Evolutionary conservation across 2,888 invertebrate genomes (phyloP).

Genomic region (Metallyticus violacea): DNA sequence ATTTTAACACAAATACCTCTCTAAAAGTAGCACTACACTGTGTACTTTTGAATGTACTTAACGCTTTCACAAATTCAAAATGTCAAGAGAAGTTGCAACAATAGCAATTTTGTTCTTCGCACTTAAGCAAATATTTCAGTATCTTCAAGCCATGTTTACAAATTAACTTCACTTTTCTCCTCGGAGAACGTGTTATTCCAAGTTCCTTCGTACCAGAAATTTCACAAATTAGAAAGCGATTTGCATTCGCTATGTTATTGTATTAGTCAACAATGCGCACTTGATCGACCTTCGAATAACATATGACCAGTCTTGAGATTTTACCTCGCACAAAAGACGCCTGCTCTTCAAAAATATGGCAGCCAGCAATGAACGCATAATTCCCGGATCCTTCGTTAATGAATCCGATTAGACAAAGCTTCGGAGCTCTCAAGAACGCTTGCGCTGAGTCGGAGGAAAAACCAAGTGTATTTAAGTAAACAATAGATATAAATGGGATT

Average conservation of each 20-base stretch:
- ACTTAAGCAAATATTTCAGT: neutral
- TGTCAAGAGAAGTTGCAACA: neutral
- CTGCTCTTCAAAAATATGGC: slow-evolving; percentile 50
- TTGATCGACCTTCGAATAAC: neutral
- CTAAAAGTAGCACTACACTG: neutral
- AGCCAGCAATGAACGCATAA: slow-evolving; percentile 54
- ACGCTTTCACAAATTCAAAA: neutral
- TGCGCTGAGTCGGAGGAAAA: slow-evolving; percentile 35
- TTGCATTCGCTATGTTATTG: neutral
- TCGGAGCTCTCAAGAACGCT: slow-evolving; percentile 31
- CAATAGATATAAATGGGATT: slow-evolving; percentile 35
- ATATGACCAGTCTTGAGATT: slow-evolving; percentile 10
- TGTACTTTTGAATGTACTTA: neutral
- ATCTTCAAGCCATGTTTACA: slow-evolving; percentile 5
- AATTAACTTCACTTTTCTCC: neutral
- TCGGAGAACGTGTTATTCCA: slow-evolving; percentile 6
- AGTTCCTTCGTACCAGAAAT: slow-evolving; percentile 1
- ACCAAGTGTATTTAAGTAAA: slow-evolving; percentile 35
- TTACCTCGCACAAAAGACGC: slow-evolving; percentile 31
- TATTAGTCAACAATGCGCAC: neutral
- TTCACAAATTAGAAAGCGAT: neutral
- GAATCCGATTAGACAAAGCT: slow-evolving; percentile 56
- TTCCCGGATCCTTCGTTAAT: slow-evolving; percentile 56
- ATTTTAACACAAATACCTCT: neutral
- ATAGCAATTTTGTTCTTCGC: neutral